Base-by-base conservation (phyloP, 2,888 invertebrate genomes). In the Eristalinus sepulchralis region DNA sequence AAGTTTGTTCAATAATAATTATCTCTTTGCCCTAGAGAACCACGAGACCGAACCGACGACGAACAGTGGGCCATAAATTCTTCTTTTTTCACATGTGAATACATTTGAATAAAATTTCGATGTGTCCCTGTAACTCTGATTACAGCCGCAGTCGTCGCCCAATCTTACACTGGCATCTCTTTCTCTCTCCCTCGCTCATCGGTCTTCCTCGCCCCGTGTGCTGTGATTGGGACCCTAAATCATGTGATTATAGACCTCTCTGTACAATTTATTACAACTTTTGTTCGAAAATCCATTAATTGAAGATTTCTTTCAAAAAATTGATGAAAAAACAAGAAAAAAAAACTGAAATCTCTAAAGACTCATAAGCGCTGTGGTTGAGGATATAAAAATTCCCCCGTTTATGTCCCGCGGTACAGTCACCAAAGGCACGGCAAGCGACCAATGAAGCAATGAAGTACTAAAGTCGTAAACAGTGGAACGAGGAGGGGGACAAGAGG, bases 1-100 rank as follows among this genome's bases (percentile, higher is more conserved):
- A 77, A 77, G 77, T 77, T 77, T 77, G 77, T 77, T 70, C 77
- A 77, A 77, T 77, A 77, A 70, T 77, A 77, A 77, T 70, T 70
- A 77, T 77, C 70, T 68, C 70, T 77, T 55, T n/a, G 68, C 62
- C n/a, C 55, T 71, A 71, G 71, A 66, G 17, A 17, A 63, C 73
- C 53, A 68, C 47, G 22, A 34, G 39, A 47, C 39, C 39, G 39
- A 47, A 24, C 27, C 27, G 27, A 27, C 27, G 27, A 27, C 33
- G 33, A 76, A 68, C 68, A 67, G 60, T 68, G 62, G 62, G 77
- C 68, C 68, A 77, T 77, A 77, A 68, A 77, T 77, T 3, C 27
- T 27, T 47, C 17, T 17, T 47, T 77, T 70, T 20, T 34, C 53
- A 70, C 77, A 68, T 77, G 62, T 68, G 68, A 63, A 77, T 77